Base-by-base conservation (phyloP, 2,113 vertebrate genomes). In the Microcebus murinus region DNA sequence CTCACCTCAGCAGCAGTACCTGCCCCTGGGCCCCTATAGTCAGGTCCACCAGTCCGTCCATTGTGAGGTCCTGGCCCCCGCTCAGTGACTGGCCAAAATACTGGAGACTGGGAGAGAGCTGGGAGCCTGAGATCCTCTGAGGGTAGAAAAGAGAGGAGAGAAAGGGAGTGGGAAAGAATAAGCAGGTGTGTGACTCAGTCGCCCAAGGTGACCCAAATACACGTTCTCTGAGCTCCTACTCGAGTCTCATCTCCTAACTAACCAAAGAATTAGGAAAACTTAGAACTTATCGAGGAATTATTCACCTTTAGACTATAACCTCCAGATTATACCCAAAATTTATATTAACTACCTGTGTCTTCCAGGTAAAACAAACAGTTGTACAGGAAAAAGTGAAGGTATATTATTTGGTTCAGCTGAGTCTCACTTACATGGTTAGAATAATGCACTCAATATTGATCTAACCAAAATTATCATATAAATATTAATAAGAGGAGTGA, bases 31-130 rank as follows among this genome's bases (percentile, higher is more conserved):
- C 98, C 83, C 99, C 99, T 0, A 99, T 96, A 21, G 98, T 97
- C 50, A 99, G 92, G 94, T 99, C 99, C 2, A 96, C 95, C 39
- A 99, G 98, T 23, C 98, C 98, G 6, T 99, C 99, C 18, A 96
- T 90, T 0, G 98, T 99, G 17, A 99, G 98, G 48, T 99, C 99
- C 27, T 95, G 97, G 45, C 97, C 90, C 9, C 99, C 99, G 3
- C 98, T 98, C 61, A 99, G 74, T 13, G 99, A 98, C 63, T 99
- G 99, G 50, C 99, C 99, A 48, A 99, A 99, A 86, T 99, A 98
- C 79, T 97, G 98, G 18, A 99, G 97, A 0, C 31, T 34, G 1
- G 48, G 6, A 8, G 82, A 2, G 8, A 99, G 10, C 3, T 71
- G 70, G 36, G 95, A 50, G 7, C 97, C 99, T 4, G 21, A 0